Conservation (phyloP, 2,797 vertebrate species). For the Streptopelia turtur region DNA sequence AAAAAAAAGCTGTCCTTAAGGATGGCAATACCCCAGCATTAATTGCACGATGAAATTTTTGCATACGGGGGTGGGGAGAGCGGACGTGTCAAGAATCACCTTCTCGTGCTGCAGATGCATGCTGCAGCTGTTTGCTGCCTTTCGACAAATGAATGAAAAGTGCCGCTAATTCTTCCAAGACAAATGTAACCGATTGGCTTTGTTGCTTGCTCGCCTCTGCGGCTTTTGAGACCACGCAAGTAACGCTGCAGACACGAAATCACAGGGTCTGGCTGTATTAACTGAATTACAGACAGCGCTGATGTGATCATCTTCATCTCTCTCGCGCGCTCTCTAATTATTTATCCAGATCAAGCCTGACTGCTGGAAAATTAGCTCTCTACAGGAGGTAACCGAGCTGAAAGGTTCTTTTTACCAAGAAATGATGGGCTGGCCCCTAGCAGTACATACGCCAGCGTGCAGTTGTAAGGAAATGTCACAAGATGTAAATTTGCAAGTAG, state of each 20-base stretch:
- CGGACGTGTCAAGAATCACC: constrained; percentile 18
- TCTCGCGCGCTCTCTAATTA: constrained; percentile 77
- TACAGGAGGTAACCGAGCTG: constrained; percentile 81
- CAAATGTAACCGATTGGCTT: constrained; percentile 77
- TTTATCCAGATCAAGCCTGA: constrained; percentile 84
- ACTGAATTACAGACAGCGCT: constrained; percentile 72
- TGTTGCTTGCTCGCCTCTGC: constrained; percentile 66
- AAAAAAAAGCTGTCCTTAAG: background rate
- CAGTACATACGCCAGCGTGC: constrained; percentile 39
- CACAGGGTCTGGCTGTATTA: constrained; percentile 71
- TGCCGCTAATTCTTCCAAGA: constrained; percentile 74
- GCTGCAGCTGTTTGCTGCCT: constrained; percentile 60
- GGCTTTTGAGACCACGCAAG: constrained; percentile 62
- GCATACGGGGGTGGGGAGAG: background rate
- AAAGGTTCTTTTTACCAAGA: constrained; percentile 82
- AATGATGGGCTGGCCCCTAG: constrained; percentile 76
- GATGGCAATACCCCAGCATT: background rate
- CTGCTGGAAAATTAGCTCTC: constrained; percentile 86
- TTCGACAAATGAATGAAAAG: constrained; percentile 63
- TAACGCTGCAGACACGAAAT: constrained; percentile 45
- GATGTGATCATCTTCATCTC: constrained; percentile 75
- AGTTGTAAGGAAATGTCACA: constrained; percentile 64
- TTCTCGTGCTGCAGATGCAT: constrained; percentile 37
- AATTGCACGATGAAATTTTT: background rate
- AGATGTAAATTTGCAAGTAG: constrained; percentile 58